Evolutionary conservation across 2,888 invertebrate species (phyloP), one percentile per base, ranked within the genome.

Genomic region (Pocota personata): DNA sequence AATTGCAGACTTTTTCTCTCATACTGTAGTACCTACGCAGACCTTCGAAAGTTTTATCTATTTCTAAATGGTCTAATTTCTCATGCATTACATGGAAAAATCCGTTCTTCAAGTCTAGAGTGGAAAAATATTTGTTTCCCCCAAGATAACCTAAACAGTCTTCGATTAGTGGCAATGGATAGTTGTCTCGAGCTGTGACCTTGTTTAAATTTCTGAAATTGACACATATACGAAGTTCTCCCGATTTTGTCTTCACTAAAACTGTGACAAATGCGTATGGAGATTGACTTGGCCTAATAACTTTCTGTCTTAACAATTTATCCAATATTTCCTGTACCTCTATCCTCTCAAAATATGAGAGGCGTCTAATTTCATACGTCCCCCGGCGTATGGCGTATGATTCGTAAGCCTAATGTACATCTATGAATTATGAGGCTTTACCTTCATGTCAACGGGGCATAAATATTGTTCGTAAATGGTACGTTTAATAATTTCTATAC

Each of bases 1-100:
- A 92, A 48, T 90, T 89, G 55, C 89, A n/a, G n/a, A n/a, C 58
- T n/a, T 91, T 91, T 1, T 82, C 57, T 52, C 88, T 87, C 91
- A 92, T 91, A 14, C 89, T 89, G 84, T 91, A 93, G 6, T 88
- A 80, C 30, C 88, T 37, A 6, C 62, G 66, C 1, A 84, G 7
- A 24, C 69, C 10, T 46, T 84, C 60, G 14, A 24, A 67, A 1
- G 58, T 46, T 62, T 87, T 82, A 14, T 60, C 57, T 10, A 62
- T 55, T 5, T 73, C 83, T 32, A 80, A 37, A n/a, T n/a, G n/a
- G n/a, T n/a, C n/a, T n/a, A 14, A 10, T 78, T 71, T n/a, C n/a
- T 52, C 50, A n/a, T 84, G 77, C 64, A 82, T 55, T n/a, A 37
- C n/a, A n/a, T 37, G n/a, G n/a, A 37, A n/a, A 37, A 37, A 37